Evolutionary conservation across 1,140 invertebrate species (phyloP).

Genomic region (Panagrolaimus sp.): DNA sequence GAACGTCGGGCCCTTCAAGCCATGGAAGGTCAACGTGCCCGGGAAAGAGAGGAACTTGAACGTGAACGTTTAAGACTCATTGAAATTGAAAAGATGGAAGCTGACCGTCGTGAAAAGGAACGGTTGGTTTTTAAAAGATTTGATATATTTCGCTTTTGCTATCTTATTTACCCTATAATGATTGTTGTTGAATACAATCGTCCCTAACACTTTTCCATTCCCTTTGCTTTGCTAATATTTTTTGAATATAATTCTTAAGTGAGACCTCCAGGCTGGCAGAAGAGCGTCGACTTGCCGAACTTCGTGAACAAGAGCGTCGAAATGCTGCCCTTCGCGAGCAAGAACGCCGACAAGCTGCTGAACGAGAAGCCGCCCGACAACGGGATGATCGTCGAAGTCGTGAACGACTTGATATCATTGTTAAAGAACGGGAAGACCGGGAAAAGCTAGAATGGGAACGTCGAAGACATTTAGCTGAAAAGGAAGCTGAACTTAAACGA

Average conservation of each 20-base stretch:
- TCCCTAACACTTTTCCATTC: too few relatives aligned
- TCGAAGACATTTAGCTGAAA: slow-evolving; percentile 35
- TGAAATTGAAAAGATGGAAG: slow-evolving; percentile 40
- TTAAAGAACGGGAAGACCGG: slow-evolving; percentile 50
- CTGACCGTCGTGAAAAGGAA: slow-evolving; percentile 44
- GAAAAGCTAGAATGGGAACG: slow-evolving; percentile 52
- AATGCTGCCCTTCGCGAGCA: slow-evolving; percentile 37
- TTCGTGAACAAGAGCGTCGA: slow-evolving; percentile 47
- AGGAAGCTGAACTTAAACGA: slow-evolving; percentile 31
- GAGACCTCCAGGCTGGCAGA: slow-evolving; percentile 39
- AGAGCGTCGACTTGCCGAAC: slow-evolving; percentile 47
- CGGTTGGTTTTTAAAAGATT: slow-evolving; percentile 16
- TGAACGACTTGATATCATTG: slow-evolving; percentile 48
- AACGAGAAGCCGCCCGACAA: slow-evolving; percentile 30
- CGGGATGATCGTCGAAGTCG: slow-evolving; percentile 47
- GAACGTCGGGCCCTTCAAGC: slow-evolving; percentile 40
- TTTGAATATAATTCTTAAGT: too few relatives aligned
- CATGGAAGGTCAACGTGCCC: slow-evolving; percentile 37
- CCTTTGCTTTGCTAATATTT: too few relatives aligned
- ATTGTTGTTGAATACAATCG: too few relatives aligned
- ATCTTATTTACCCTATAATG: not conserved
- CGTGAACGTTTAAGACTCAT: slow-evolving; percentile 37
- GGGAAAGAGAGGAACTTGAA: slow-evolving; percentile 41
- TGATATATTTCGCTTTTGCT: not conserved
- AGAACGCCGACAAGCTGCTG: slow-evolving; percentile 34